Conservation (phyloP, 2,797 vertebrate species). For the Sternarchorhynchus goeldii region DNA sequence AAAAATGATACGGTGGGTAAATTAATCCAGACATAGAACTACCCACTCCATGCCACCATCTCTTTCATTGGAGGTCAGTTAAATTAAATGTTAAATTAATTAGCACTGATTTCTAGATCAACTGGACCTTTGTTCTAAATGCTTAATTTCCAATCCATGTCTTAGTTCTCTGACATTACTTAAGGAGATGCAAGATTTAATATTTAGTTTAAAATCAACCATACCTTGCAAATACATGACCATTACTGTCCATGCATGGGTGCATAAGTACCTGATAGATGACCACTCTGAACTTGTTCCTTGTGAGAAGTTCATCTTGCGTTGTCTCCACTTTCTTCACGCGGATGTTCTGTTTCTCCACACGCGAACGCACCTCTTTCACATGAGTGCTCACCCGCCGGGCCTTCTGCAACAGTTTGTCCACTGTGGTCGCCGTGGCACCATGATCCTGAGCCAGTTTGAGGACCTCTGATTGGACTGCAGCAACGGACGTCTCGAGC, state of each 20-base stretch:
- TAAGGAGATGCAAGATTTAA: too few relatives aligned
- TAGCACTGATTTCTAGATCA: too few relatives aligned
- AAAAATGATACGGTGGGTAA: neutral
- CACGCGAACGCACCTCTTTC: constrained; percentile 89
- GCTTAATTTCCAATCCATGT: too few relatives aligned
- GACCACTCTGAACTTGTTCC: constrained; percentile 96
- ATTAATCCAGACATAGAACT: too few relatives aligned
- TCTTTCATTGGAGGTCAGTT: too few relatives aligned
- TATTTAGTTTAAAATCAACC: too few relatives aligned
- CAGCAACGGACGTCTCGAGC: constrained; percentile 87
- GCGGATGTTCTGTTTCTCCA: constrained; percentile 87
- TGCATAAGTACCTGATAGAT: constrained; percentile 89
- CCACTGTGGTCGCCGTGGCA: constrained; percentile 83
- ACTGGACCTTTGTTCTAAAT: too few relatives aligned
- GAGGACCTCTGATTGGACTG: constrained; percentile 90
- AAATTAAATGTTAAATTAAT: too few relatives aligned
- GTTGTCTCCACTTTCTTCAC: constrained; percentile 92
- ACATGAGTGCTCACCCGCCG: constrained; percentile 91
- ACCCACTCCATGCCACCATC: too few relatives aligned
- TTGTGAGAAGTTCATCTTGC: constrained; percentile 94
- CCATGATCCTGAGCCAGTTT: constrained; percentile 90
- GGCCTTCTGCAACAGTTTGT: constrained; percentile 94
- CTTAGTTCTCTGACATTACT: too few relatives aligned
- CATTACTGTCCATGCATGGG: neutral
- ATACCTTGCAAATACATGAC: too few relatives aligned